Evolutionary conservation across 2,113 vertebrate species (phyloP).

Genomic region (Ophthalmolycus amberensis): DNA sequence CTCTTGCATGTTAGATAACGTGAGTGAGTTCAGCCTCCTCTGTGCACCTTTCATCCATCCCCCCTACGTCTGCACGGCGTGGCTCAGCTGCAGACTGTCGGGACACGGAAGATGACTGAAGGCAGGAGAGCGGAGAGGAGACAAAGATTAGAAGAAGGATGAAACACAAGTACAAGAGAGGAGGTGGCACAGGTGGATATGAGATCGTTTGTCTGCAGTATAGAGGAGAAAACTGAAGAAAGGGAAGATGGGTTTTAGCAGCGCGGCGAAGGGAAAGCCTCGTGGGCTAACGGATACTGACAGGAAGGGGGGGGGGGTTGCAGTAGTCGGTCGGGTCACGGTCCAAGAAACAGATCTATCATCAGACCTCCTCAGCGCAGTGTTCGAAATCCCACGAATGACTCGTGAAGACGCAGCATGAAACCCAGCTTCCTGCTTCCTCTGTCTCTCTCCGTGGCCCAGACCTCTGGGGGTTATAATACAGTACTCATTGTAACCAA

Average conservation of each 20-base stretch:
- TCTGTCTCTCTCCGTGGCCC: constrained; percentile 11
- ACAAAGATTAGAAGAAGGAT: constrained; percentile 26
- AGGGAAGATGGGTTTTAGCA: not conserved
- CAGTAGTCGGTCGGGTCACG: constrained; percentile 30
- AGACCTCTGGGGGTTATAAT: constrained; percentile 24
- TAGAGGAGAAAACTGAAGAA: not conserved
- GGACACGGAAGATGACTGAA: constrained; percentile 9
- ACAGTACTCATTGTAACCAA: constrained; percentile 19
- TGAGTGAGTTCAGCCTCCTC: not conserved
- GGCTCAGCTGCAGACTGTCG: constrained; percentile 24
- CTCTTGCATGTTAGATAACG: constrained; percentile 12
- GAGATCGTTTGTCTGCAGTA: not conserved
- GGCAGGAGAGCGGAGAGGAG: constrained; percentile 3
- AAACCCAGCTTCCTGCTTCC: constrained; percentile 43
- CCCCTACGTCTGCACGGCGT: not conserved
- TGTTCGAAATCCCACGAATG: constrained; percentile 78
- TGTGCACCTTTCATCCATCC: not conserved
- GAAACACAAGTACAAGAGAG: constrained; percentile 15
- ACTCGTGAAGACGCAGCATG: constrained; percentile 46
- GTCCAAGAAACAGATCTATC: constrained; percentile 53
- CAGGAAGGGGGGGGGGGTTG: constrained; percentile 13
- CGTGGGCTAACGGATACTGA: constrained; percentile 18
- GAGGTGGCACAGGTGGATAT: not conserved
- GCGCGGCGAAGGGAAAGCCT: not conserved
- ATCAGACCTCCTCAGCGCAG: constrained; percentile 54